Conservation (phyloP, 2,888 invertebrate genomes). For the Amiota mariae region DNA sequence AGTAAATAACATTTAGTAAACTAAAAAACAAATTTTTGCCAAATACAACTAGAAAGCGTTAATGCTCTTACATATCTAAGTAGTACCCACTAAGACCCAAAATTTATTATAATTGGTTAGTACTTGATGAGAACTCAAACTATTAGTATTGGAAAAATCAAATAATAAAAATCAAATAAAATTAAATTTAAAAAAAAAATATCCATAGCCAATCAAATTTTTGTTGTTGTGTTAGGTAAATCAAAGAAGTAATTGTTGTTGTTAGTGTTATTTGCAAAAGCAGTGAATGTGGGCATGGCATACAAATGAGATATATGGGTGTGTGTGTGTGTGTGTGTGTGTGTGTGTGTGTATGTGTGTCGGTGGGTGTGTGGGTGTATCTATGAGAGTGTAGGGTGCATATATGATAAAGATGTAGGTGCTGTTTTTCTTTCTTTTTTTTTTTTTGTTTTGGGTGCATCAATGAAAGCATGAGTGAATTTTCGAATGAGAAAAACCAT, state of each 20-base stretch:
- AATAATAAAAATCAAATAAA: neutral
- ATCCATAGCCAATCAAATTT: neutral
- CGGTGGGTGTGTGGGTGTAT: conserved; percentile 1
- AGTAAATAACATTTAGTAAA: neutral
- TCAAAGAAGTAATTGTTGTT: conserved; percentile 10
- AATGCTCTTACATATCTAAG: neutral
- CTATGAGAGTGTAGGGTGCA: neutral
- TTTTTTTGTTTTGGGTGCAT: conserved; percentile 8
- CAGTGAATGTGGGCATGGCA: conserved; percentile 47
- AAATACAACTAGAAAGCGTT: conserved; percentile 18
- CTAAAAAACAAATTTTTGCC: neutral
- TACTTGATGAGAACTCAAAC: neutral
- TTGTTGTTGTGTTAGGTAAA: conserved; percentile 12
- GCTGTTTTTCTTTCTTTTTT: neutral
- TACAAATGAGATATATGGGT: neutral
- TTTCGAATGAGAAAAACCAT: neutral
- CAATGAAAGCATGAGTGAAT: conserved; percentile 20
- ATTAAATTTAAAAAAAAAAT: conserved; percentile 9
- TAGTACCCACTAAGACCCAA: conserved; percentile 1
- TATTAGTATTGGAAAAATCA: conserved; percentile 19
- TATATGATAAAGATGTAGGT: no score
- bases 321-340: conserved; percentile 37
- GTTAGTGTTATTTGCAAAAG: conserved; percentile 55
- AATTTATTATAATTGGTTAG: neutral
- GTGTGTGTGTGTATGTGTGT: conserved; percentile 16